These are phyloP conservation scores for Acanthosepion esculentum DNA, from an alignment of 2,888 invertebrate species.

Conservation along the genomic window DNA sequence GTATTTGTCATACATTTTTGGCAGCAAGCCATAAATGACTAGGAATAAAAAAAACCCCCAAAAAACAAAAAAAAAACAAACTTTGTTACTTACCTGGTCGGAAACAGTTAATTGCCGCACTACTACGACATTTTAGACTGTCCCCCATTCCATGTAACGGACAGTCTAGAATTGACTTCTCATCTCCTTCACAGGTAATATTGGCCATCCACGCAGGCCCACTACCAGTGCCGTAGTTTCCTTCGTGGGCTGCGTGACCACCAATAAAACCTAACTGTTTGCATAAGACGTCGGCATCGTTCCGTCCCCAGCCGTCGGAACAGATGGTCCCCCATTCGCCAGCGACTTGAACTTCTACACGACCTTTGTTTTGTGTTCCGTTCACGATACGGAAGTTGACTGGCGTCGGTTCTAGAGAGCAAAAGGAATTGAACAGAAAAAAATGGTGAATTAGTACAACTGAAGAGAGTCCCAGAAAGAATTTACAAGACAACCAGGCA, in stretches of 20 bases:
- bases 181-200: constrained; percentile 61
- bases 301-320: constrained; percentile 58
- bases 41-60: no score
- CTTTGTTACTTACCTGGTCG: constrained; percentile 54
- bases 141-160: constrained; percentile 58
- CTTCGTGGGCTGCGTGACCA: constrained; percentile 59
- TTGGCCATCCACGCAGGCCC: constrained; percentile 59
- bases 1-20: no score
- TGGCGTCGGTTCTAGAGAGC: constrained; percentile 57
- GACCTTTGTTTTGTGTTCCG: constrained; percentile 58
- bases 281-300: constrained; percentile 63
- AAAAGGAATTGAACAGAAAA: not conserved
- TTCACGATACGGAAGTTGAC: constrained; percentile 48
- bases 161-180: constrained; percentile 61
- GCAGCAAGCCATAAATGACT: no score
- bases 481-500: no score
- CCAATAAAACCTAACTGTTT: constrained; percentile 57
- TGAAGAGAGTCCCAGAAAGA: no score
- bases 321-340: constrained; percentile 62
- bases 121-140: constrained; percentile 53
- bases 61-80: no score
- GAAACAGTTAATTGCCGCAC: constrained; percentile 66
- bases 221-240: constrained; percentile 52
- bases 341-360: constrained; percentile 81
- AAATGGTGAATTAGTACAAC: no score